A percentile compares a stretch with the other conserved stretches of the same genome.
phyloP scores from a whole-genome alignment of 2,797 vertebrate species.

The Molossus alvarezi region DNA sequence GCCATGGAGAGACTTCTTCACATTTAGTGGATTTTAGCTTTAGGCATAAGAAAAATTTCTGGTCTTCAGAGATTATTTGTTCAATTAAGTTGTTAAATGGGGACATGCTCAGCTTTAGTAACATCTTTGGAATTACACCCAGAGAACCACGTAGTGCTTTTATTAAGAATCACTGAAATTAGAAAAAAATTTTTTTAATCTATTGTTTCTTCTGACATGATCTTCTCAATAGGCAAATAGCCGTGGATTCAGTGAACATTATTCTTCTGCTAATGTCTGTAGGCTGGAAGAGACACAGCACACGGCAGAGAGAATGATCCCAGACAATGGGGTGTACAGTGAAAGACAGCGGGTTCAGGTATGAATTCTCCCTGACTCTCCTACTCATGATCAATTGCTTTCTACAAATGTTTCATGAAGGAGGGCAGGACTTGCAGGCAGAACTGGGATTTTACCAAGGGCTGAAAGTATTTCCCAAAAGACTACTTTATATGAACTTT shows the following conservation, averaged over 20 bases:
- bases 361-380: not conserved
- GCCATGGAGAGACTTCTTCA: conserved; percentile 7
- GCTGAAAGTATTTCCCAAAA: not conserved
- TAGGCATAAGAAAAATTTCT: conserved; percentile 66
- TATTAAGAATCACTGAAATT: not conserved
- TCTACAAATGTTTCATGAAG: not conserved
- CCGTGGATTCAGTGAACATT: not conserved
- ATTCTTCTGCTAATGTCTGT: not conserved
- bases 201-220: not conserved
- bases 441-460: not conserved
- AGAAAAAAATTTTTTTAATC: not conserved
- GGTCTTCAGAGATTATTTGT: conserved; percentile 40
- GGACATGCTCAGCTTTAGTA: not conserved
- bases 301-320: not conserved
- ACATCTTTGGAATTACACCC: not conserved
- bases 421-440: not conserved
- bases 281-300: not conserved
- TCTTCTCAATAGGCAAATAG: not conserved
- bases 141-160: not conserved
- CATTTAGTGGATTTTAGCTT: conserved; percentile 48
- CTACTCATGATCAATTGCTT: not conserved
- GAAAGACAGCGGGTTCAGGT: not conserved
- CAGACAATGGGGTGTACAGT: too few relatives aligned
- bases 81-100: conserved; percentile 15
- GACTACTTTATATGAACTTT: not conserved